Percentiles rank a stretch among this genome's conserved stretches.
These are phyloP conservation scores for Erinaceus europaeus DNA, from an alignment of 2,113 vertebrate genomes.

Conservation along the genomic window DNA sequence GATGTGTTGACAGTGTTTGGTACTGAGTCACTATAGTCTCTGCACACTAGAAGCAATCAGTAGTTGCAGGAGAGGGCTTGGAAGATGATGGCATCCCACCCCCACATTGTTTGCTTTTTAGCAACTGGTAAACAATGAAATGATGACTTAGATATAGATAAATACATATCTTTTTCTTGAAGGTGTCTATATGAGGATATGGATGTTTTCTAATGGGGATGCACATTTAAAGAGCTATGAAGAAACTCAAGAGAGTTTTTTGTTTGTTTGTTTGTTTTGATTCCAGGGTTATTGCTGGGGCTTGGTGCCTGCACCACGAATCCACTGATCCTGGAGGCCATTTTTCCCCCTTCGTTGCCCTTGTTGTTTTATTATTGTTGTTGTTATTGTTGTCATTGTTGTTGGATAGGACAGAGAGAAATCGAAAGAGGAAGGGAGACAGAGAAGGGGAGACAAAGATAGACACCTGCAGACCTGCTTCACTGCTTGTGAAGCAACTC, in stretches of 20 bases:
- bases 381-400: too few relatives aligned
- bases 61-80: background rate
- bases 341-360: too few relatives aligned
- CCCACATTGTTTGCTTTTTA: conserved; percentile 4
- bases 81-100: conserved; percentile 7
- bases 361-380: too few relatives aligned
- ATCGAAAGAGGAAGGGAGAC: too few relatives aligned
- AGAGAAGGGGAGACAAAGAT: too few relatives aligned
- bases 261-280: too few relatives aligned
- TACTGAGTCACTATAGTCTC: background rate
- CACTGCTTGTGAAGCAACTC: too few relatives aligned
- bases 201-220: background rate
- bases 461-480: too few relatives aligned
- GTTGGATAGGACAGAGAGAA: too few relatives aligned
- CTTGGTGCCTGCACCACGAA: too few relatives aligned
- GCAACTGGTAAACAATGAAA: background rate
- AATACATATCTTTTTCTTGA: background rate
- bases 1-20: background rate
- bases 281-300: too few relatives aligned
- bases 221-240: background rate
- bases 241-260: background rate
- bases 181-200: background rate
- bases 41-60: background rate
- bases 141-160: conserved; percentile 32
- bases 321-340: too few relatives aligned